These are phyloP conservation scores for Pelobates fuscus DNA, from an alignment of 2,113 vertebrate species.

Conservation along the genomic window DNA sequence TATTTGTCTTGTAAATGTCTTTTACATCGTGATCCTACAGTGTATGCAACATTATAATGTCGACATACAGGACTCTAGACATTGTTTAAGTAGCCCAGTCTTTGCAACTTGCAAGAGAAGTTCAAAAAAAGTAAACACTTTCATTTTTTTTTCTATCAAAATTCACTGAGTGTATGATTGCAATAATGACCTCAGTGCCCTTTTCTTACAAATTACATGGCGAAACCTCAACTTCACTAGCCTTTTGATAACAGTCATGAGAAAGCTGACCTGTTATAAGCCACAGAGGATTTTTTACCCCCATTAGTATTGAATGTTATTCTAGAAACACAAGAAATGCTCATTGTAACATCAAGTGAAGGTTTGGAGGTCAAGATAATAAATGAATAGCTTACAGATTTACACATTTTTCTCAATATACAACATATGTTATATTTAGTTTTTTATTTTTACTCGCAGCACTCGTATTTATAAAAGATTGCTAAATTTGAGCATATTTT, in stretches of 20 bases:
- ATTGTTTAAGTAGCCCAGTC: constrained; percentile 1
- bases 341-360: background rate
- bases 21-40: background rate
- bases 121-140: constrained; percentile 31
- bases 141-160: constrained; percentile 31
- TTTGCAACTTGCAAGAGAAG: constrained; percentile 1
- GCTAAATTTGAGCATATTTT: too few relatives aligned
- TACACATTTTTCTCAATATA: background rate
- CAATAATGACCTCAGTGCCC: constrained; percentile 32
- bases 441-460: too few relatives aligned
- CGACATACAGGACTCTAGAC: constrained; percentile 11
- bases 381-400: background rate
- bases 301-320: constrained; percentile 27
- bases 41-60: constrained; percentile 1
- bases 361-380: background rate
- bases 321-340: constrained; percentile 6
- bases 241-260: constrained; percentile 26
- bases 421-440: background rate
- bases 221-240: constrained; percentile 27
- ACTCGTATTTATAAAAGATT: too few relatives aligned
- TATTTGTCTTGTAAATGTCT: constrained; percentile 23
- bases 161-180: constrained; percentile 32
- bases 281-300: constrained; percentile 21
- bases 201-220: constrained; percentile 39
- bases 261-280: constrained; percentile 36